A percentile compares a stretch with the other conserved stretches of the same genome.
These are phyloP conservation scores for Cassiopea xamachana DNA, from an alignment of 30 jellyfish, hydroid and myxozoan species.

Conservation along the genomic window DNA sequence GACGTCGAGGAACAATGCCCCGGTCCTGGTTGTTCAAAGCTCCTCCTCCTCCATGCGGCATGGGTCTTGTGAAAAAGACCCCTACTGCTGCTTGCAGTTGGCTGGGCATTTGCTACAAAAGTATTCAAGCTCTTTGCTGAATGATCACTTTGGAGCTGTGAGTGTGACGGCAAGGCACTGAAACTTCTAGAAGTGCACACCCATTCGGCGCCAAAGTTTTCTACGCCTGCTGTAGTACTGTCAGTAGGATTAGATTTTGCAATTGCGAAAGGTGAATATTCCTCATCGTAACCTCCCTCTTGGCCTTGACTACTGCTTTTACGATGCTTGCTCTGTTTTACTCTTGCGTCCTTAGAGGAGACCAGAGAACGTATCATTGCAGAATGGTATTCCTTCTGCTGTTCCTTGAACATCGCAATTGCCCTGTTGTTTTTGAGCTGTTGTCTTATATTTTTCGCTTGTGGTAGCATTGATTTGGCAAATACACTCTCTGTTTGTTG, in stretches of 20 bases:
- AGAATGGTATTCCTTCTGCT: constrained; percentile 54
- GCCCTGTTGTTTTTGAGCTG: constrained; percentile 11
- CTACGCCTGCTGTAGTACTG: background rate
- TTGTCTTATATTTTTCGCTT: background rate
- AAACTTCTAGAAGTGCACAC: background rate
- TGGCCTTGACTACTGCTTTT: background rate
- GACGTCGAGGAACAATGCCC: background rate
- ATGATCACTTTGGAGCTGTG: background rate
- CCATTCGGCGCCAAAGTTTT: background rate
- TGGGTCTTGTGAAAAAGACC: background rate
- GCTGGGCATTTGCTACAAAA: background rate
- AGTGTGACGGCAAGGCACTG: background rate
- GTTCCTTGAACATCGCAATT: constrained; percentile 32
- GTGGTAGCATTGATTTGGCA: background rate
- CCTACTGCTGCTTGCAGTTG: background rate
- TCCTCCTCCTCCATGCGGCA: background rate
- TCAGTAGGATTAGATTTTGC: background rate
- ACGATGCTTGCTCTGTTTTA: background rate
- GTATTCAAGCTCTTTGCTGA: background rate
- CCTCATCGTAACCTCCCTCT: background rate
- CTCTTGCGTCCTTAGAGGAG: constrained; percentile 10
- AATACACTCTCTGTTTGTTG: background rate
- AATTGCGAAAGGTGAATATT: background rate
- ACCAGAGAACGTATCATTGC: constrained; percentile 40
- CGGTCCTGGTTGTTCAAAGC: background rate